Conservation (phyloP, 2,113 vertebrate species). For the Prinia subflava region DNA sequence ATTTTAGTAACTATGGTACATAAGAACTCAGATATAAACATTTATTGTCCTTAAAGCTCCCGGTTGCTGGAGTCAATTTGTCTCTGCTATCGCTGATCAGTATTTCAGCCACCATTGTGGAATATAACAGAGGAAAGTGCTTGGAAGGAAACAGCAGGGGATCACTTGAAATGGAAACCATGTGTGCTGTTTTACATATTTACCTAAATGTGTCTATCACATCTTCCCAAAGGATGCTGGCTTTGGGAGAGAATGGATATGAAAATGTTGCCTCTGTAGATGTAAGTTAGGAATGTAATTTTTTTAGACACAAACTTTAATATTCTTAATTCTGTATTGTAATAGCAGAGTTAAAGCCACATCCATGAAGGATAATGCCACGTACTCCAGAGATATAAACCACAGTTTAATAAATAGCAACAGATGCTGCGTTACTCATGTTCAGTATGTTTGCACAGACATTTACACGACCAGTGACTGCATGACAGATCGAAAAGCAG, state of each 20-base stretch:
- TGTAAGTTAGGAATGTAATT: background rate
- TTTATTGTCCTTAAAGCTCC: background rate
- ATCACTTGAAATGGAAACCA: conserved; percentile 31
- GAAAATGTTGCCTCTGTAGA: background rate
- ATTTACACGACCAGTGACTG: background rate
- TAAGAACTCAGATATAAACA: background rate
- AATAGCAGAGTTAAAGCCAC: conserved; percentile 27
- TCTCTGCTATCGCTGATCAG: background rate
- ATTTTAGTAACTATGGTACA: background rate
- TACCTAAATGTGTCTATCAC: conserved; percentile 38
- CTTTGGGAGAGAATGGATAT: background rate
- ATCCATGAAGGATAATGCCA: background rate
- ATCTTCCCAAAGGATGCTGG: conserved; percentile 14
- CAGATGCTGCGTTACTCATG: background rate
- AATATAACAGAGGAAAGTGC: background rate
- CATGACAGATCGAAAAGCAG: background rate
- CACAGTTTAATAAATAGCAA: conserved; percentile 23
- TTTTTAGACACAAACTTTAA: background rate
- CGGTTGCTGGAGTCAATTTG: conserved; percentile 9
- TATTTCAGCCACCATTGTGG: conserved; percentile 15
- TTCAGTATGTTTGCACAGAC: background rate
- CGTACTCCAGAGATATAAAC: background rate
- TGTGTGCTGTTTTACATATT: conserved; percentile 36
- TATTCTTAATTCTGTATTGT: conserved; percentile 6
- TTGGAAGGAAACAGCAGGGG: conserved; percentile 20